Conservation (phyloP, 1,140 invertebrate genomes). For the Pogonognathellus flavescens region DNA sequence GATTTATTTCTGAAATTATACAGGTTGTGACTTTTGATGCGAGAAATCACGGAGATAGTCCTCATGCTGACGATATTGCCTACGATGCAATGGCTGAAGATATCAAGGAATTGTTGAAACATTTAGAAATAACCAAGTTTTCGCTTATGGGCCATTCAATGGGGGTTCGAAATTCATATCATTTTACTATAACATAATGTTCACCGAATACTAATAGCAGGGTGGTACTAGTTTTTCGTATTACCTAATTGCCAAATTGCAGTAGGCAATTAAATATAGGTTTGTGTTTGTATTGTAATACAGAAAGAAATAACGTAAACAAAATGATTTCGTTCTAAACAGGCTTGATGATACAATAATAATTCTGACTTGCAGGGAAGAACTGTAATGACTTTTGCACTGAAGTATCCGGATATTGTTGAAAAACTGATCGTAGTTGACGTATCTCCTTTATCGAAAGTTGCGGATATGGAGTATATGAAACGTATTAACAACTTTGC, state of each 20-base stretch:
- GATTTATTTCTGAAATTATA: constrained; percentile 6
- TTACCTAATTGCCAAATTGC: too few relatives aligned
- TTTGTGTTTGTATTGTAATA: too few relatives aligned
- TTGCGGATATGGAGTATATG: constrained; percentile 73
- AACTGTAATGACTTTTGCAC: constrained; percentile 82
- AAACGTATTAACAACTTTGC: constrained; percentile 43
- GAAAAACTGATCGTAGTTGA: constrained; percentile 87
- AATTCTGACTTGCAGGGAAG: constrained; percentile 71
- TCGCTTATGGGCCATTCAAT: constrained; percentile 89
- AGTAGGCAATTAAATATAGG: too few relatives aligned
- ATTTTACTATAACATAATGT: too few relatives aligned
- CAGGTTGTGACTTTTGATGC: constrained; percentile 86
- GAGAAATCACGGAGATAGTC: constrained; percentile 92
- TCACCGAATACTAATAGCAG: too few relatives aligned
- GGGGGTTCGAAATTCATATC: constrained; percentile 74
- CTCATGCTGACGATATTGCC: constrained; percentile 79
- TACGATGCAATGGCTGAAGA: constrained; percentile 83
- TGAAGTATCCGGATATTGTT: constrained; percentile 81
- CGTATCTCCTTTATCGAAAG: constrained; percentile 81
- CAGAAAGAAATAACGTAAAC: too few relatives aligned
- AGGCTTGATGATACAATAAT: too few relatives aligned
- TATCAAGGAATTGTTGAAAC: constrained; percentile 76
- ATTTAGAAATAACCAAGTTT: constrained; percentile 76
- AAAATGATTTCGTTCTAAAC: too few relatives aligned
- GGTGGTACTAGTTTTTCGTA: too few relatives aligned